Evolutionary conservation across 2,888 invertebrate genomes (phyloP), one percentile per base, ranked within the genome.

Genomic region (Petrophora chlorosata): DNA sequence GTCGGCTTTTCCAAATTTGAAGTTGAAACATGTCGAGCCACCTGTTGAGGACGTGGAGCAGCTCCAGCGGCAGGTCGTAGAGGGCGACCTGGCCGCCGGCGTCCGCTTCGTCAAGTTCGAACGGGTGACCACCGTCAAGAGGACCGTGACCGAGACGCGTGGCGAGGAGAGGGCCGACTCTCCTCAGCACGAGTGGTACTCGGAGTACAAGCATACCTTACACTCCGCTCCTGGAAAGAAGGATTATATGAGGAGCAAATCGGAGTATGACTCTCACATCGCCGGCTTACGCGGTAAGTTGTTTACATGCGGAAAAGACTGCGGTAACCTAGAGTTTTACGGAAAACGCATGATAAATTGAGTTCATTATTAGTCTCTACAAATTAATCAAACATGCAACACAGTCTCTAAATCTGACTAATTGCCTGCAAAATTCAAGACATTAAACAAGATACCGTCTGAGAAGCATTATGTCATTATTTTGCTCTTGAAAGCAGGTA

Each of bases 211-310:
- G 69, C 84, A 92, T 74, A 74, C 88, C 45, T 67, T 95, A 75
- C 94, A 94, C 74, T 90, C 92, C 44, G 93, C 93, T 56, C 92
- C 93, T 32, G 49, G 43, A 7, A 93, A 93, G 74, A 92, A 94
- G 87, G 94, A 95, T 63, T 94, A 92, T 70, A 91, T 94, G 59
- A 92, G 95, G 76, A 95, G 94, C 85, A 94, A 94, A 77, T 95
- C 94, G 70, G 95, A 96, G 83, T 96, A 95, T 85, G 97, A 97
- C 84, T 94, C 94, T 44, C 96, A 96, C 85, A 97, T 97, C 78
- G 95, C 94, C 66, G 93, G 94, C 86, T 95, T 95, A 76, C 93
- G 94, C 95, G 96, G 96, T 96, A 93, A 90, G 77, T 73, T 47
- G 34, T 39, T n/a, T 38, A 32, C n/a, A 15, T 8, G 3, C 35